Evolutionary conservation across 92 coral and sea anemone species (phyloP).

Genomic region (Heliopora coerulea): DNA sequence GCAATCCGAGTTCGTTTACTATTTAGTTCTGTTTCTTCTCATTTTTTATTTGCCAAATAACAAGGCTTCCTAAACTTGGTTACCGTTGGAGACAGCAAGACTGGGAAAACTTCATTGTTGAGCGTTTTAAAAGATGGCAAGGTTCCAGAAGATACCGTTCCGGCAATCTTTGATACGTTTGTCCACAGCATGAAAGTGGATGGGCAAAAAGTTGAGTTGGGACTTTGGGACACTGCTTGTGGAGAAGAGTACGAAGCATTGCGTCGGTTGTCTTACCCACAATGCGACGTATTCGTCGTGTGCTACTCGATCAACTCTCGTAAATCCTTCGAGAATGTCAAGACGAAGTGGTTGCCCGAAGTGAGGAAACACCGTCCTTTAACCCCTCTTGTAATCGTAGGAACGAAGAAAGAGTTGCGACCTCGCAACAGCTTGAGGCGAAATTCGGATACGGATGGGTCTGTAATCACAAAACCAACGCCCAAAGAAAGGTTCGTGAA

Average conservation of each 20-base stretch:
- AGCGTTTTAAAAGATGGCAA: neutral
- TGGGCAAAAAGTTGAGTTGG: slow-evolving; percentile 19
- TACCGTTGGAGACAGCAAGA: slow-evolving; percentile 4
- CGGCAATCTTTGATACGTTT: slow-evolving; percentile 18
- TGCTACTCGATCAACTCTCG: slow-evolving; percentile 31
- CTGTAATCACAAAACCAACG: neutral
- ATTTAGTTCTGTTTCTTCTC: no score
- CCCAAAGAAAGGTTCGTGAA: neutral
- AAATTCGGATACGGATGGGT: neutral
- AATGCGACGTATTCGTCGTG: slow-evolving; percentile 27
- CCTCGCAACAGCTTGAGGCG: slow-evolving; percentile 12
- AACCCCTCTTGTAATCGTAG: slow-evolving; percentile 13
- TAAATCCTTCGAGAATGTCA: slow-evolving; percentile 21
- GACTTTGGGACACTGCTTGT: slow-evolving; percentile 38
- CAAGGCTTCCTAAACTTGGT: slow-evolving; percentile 20
- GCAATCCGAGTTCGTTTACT: neutral
- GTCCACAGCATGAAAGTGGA: slow-evolving; percentile 29
- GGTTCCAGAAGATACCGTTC: neutral
- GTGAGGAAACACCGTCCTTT: neutral
- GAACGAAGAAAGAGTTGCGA: slow-evolving; percentile 27
- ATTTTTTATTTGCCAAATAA: no score
- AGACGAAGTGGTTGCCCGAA: slow-evolving; percentile 19
- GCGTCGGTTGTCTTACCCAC: slow-evolving; percentile 26
- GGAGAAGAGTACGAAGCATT: slow-evolving; percentile 22
- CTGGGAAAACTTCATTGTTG: slow-evolving; percentile 30